A percentile compares a stretch with the other conserved stretches of the same genome.
phyloP scores from a whole-genome alignment of 2,113 vertebrate genomes.

The Limnothrissa miodon region DNA sequence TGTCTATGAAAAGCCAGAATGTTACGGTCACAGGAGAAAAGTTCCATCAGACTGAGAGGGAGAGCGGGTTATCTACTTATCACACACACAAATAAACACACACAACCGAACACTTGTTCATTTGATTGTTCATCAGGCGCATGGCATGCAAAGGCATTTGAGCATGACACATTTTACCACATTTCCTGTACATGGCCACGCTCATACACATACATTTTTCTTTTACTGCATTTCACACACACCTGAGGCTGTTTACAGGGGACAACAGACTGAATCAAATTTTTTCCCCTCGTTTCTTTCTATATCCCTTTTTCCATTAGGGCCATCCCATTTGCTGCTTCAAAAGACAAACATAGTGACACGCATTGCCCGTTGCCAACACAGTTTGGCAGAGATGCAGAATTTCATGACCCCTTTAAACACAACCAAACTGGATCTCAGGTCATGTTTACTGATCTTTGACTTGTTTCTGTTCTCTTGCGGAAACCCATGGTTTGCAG shows the following conservation, averaged over 20 bases:
- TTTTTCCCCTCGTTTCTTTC: background rate
- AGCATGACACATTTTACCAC: background rate
- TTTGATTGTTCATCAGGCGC: no score
- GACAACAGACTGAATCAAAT: background rate
- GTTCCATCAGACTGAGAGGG: no score
- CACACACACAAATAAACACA: no score
- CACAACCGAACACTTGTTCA: no score
- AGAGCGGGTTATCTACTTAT: no score
- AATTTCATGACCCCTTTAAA: background rate
- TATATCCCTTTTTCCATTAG: background rate
- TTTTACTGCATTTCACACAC: background rate
- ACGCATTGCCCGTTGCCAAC: background rate
- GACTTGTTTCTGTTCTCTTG: no score
- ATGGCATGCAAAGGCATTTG: no score
- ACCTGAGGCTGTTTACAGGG: background rate
- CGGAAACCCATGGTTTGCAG: no score
- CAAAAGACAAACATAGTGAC: background rate
- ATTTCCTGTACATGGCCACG: background rate
- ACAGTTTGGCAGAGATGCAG: background rate
- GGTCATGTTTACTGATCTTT: no score
- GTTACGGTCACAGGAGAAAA: no score
- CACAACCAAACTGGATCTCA: background rate
- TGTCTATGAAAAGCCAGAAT: no score
- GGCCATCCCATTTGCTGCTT: background rate
- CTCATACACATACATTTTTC: no score